These are phyloP conservation scores for Tigriopus japonicus DNA, from an alignment of 1,140 invertebrate species.

Conservation along the genomic window DNA sequence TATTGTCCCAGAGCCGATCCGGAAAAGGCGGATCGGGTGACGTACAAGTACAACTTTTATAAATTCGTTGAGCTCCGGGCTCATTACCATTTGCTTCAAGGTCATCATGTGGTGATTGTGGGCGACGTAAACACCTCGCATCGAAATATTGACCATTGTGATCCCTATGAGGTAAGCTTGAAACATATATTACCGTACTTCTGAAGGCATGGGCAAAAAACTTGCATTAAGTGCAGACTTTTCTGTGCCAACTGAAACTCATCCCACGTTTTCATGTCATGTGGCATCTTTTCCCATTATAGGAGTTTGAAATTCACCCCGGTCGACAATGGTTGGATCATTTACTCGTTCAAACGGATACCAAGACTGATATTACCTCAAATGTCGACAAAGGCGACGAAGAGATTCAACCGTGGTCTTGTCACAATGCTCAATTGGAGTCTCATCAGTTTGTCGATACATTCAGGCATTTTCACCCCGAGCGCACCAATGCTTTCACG, in stretches of 20 bases:
- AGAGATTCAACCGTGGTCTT: too few relatives aligned
- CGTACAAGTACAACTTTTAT: constrained; percentile 34
- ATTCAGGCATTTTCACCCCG: constrained; percentile 32
- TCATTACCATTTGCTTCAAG: constrained; percentile 25
- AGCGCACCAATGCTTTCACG: constrained; percentile 28
- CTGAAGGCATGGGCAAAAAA: too few relatives aligned
- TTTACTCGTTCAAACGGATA: constrained; percentile 25
- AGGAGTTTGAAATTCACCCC: background rate
- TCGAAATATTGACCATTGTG: constrained; percentile 31
- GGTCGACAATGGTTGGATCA: constrained; percentile 68
- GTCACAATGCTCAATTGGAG: constrained; percentile 32
- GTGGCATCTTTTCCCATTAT: too few relatives aligned
- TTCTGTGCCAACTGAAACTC: too few relatives aligned
- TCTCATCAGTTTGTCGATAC: constrained; percentile 39
- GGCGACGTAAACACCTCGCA: constrained; percentile 37
- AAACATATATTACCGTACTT: too few relatives aligned
- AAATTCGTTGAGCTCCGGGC: constrained; percentile 29
- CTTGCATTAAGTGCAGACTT: too few relatives aligned
- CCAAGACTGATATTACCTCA: too few relatives aligned
- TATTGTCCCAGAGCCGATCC: constrained; percentile 34
- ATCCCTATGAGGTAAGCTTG: constrained; percentile 22
- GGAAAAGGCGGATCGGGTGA: constrained; percentile 27
- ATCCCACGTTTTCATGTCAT: too few relatives aligned
- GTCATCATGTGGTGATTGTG: constrained; percentile 32
- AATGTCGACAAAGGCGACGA: too few relatives aligned